Evolutionary conservation across 1,140 invertebrate genomes (phyloP).

Genomic region (Bombus terrestris): DNA sequence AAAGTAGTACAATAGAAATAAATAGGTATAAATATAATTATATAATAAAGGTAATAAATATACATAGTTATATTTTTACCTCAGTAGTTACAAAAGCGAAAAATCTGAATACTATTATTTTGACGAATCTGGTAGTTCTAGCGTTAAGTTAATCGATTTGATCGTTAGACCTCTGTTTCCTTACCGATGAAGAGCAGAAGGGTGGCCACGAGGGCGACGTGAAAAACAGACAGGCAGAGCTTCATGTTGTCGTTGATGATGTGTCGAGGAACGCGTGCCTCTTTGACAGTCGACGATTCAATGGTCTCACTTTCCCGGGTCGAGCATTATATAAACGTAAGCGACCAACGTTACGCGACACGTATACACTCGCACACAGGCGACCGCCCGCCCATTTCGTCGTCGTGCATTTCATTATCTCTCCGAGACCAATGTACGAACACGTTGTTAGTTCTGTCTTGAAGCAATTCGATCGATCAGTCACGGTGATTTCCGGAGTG

Average conservation of each 20-base stretch:
- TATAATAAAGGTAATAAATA: too few species aligned
- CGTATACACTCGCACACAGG: slow-evolving; percentile 18
- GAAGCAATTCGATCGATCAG: slow-evolving; percentile 1
- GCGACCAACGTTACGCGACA: slow-evolving; percentile 35
- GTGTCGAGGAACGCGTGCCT: slow-evolving; percentile 39
- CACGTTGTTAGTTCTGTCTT: slow-evolving; percentile 15
- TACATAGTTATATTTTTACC: too few species aligned
- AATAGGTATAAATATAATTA: too few species aligned
- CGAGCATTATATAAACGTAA: slow-evolving; percentile 74
- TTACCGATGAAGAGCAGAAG: slow-evolving; percentile 56
- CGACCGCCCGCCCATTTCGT: background rate
- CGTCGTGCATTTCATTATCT: slow-evolving; percentile 66
- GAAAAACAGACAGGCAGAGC: slow-evolving; percentile 45
- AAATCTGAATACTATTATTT: background rate
- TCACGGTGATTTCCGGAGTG: slow-evolving; percentile 17
- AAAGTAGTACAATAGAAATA: background rate
- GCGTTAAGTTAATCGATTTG: background rate
- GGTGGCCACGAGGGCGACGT: slow-evolving; percentile 44
- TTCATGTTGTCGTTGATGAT: slow-evolving; percentile 63
- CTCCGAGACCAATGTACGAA: slow-evolving; percentile 22
- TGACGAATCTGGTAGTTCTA: background rate
- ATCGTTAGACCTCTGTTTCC: background rate
- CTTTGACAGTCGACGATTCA: slow-evolving; percentile 72
- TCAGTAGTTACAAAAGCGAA: background rate
- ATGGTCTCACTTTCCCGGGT: slow-evolving; percentile 71